Evolutionary conservation across 1,140 invertebrate species (phyloP).

Genomic region (Brachionus sp.): DNA sequence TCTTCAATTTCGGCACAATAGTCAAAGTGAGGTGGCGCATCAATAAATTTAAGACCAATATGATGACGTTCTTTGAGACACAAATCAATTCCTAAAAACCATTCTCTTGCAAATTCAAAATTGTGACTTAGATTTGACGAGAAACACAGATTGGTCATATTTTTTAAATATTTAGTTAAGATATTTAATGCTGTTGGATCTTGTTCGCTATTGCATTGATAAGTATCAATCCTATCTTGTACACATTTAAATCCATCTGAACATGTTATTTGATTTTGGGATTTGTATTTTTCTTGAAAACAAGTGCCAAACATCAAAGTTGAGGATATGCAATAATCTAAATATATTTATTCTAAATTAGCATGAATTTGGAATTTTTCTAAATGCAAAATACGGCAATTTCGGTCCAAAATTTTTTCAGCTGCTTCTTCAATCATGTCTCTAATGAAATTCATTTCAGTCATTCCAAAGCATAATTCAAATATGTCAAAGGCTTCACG

Average conservation of each 20-base stretch:
- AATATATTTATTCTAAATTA: not conserved
- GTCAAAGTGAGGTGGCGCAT: constrained; percentile 17
- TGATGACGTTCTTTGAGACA: constrained; percentile 21
- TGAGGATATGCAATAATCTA: constrained; percentile 31
- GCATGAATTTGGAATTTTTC: not conserved
- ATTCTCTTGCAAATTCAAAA: not conserved
- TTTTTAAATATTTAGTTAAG: not conserved
- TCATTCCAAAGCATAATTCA: constrained; percentile 27
- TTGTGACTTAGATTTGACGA: not conserved
- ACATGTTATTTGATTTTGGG: not conserved
- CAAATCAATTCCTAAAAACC: constrained; percentile 22
- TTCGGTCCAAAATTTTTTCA: not conserved
- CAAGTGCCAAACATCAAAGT: constrained; percentile 1
- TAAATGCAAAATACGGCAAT: constrained; percentile 17
- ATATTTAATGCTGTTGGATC: not conserved
- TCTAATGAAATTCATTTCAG: not conserved
- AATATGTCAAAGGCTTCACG: constrained; percentile 12
- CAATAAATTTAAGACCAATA: constrained; percentile 5
- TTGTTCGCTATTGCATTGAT: not conserved
- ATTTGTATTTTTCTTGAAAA: not conserved
- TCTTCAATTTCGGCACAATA: constrained; percentile 30
- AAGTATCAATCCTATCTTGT: constrained; percentile 11
- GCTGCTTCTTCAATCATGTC: not conserved
- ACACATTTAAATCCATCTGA: constrained; percentile 1
- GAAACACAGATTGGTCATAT: not conserved